These are phyloP conservation scores for Andrena hattorfiana DNA, from an alignment of 2,888 invertebrate species.

Conservation along the genomic window DNA sequence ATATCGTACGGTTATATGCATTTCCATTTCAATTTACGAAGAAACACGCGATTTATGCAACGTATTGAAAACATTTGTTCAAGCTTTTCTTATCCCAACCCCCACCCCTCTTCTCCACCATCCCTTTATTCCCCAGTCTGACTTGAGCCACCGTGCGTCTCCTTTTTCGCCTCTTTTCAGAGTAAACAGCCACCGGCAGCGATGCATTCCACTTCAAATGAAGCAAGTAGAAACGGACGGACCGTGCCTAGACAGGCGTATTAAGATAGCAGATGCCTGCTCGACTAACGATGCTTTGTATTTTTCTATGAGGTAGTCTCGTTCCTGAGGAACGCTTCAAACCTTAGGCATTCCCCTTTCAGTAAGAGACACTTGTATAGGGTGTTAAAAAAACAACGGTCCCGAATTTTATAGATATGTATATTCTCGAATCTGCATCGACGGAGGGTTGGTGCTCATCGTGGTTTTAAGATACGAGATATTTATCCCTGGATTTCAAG, in stretches of 20 bases:
- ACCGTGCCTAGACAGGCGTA: constrained; percentile 15
- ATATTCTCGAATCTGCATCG: too few species aligned
- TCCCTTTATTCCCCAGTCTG: neutral
- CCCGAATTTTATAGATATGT: too few species aligned
- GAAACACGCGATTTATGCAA: constrained; percentile 67
- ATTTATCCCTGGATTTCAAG: too few species aligned
- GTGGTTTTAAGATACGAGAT: too few species aligned
- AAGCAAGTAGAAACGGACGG: constrained; percentile 35
- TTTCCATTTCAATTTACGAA: constrained; percentile 70
- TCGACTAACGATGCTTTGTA: neutral
- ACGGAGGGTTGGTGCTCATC: too few species aligned
- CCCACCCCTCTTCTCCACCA: neutral
- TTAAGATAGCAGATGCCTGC: constrained; percentile 14
- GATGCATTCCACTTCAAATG: constrained; percentile 28
- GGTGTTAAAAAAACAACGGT: neutral
- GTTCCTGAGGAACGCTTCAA: neutral
- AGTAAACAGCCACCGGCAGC: constrained; percentile 14
- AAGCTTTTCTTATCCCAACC: constrained; percentile 25
- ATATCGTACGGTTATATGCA: constrained; percentile 67
- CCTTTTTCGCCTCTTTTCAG: neutral
- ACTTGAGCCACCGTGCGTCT: neutral
- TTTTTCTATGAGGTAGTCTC: neutral
- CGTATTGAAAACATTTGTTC: constrained; percentile 61
- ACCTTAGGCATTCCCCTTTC: constrained; percentile 3
- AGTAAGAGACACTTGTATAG: neutral